These are phyloP conservation scores for Sinocyclocheilus maitianheensis DNA, from an alignment of 2,113 vertebrate species.

Conservation along the genomic window DNA sequence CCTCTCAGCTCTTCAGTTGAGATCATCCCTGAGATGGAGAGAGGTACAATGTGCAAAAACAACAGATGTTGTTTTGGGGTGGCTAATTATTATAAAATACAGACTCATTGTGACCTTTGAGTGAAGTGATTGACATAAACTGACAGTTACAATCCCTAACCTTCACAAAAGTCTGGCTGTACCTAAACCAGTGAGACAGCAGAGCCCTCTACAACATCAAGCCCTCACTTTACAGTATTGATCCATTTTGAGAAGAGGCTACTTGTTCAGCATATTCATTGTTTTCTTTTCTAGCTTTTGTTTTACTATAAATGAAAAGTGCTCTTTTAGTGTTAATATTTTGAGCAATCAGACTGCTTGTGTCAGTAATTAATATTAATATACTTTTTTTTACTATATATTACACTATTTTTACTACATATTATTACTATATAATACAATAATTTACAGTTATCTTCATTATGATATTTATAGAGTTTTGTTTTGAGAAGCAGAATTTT, in stretches of 20 bases:
- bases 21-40: not conserved
- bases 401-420: no score
- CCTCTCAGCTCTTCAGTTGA: not conserved
- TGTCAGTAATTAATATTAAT: not conserved
- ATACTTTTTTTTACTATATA: not conserved
- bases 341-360: not conserved
- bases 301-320: constrained; percentile 64
- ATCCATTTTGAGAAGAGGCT: constrained; percentile 73
- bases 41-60: not conserved
- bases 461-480: no score
- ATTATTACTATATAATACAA: no score
- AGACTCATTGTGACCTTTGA: constrained; percentile 77
- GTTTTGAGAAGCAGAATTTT: no score
- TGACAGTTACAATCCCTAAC: constrained; percentile 81
- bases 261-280: constrained; percentile 71
- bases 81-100: constrained; percentile 78
- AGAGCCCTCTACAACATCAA: not conserved
- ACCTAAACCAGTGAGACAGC: constrained; percentile 63
- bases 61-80: constrained; percentile 63
- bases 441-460: not conserved
- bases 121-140: constrained; percentile 75
- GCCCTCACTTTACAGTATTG: constrained; percentile 65
- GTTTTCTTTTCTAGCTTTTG: constrained; percentile 65
- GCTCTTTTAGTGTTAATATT: not conserved
- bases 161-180: constrained; percentile 79